Base-by-base conservation (phyloP, 2,113 vertebrate species). In the Periophthalmodon schlosseri region DNA sequence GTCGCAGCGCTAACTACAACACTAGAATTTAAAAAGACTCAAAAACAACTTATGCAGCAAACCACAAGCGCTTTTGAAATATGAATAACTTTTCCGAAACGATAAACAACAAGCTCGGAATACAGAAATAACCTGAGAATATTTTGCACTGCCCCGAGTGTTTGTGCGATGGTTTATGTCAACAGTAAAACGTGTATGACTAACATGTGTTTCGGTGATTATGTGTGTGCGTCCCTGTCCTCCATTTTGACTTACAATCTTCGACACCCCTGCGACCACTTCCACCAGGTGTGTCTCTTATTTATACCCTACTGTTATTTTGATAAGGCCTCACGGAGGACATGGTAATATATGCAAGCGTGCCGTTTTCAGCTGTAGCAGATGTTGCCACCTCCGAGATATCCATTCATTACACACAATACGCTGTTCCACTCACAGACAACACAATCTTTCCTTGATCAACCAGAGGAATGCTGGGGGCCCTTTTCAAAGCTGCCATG, bases 401-500 rank as follows among this genome's bases (percentile, higher is more conserved):
- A n/a, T 44, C 63, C 36, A 65, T 64, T 20, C 33, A 64, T 10
- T 64, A 36, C 28, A 33, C 33, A 64, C 28, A 34, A 20, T 24
- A 23, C 21, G 28, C 28, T 28, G 28, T 1, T 64, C 8, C 16
- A 7, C 16, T 34, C 28, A 18, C 6, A 18, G 13, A 8, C 14
- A 36, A 64, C 63, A 57, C 47, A 67, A 57, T n/a, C 58, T 9
- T 57, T 44, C 36, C 24, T 65, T 54, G 61, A 83, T 77, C 74
- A 71, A 76, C 64, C 20, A 1, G 16, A 69, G 73, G 76, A 84
- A 86, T 73, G 71, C 12, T 73, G 74, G 69, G 77, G 75, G 76
- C 78, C 78, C 71, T 1, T 76, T 77, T 83, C 76, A 75, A 73
- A 87, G 73, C 84, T 68, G 84, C 84, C 73, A 69, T 1, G 7